Base-by-base conservation (phyloP, 2,797 vertebrate species). In the Podarcis siculus region DNA sequence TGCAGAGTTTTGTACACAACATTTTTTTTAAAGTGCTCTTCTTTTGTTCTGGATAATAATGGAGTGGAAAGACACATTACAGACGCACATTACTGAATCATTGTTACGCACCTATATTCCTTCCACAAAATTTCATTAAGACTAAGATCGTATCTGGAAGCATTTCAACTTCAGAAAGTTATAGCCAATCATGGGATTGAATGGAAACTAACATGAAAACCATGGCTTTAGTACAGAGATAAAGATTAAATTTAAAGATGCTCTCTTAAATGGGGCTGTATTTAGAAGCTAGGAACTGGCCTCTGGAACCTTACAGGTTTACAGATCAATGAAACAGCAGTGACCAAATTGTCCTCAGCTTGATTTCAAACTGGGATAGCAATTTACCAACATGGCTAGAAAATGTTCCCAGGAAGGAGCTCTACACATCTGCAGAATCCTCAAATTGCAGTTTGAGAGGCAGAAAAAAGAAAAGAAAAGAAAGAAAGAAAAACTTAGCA, bases 81-180 rank as follows among this genome's bases (percentile, higher is more conserved):
- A 77, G 1, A 80, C n/a, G 32, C 45, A 55, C n/a, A 35, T 30
- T 72, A 10, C 8, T 32, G 75, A 45, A 39, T 61, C 30, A 61
- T 32, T 88, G 69, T 58, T 81, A n/a, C 67, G 71, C 42, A 55
- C 71, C 67, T 64, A 23, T 69, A 81, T 81, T 82, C 72, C 86
- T 77, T 80, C 85, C 79, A 83, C 23, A 86, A 35, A 90, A 87
- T 87, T 80, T 83, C 8, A 85, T 69, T 82, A 83, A 78, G 85
- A 61, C 39, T 91, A 82, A 93, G 82, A 88, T 76, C 58, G 49
- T 81, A 85, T 58, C 83, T 89, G 69, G 80, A 85, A 82, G 61
- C 58, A 76, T 89, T 82, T 85, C 25, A 55, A 42, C 79, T 81
- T 69, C 58, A 80, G 69, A 75, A 85, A 80, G 39, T 81, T 55